Evolutionary conservation across 2,113 vertebrate species (phyloP).

Genomic region (Dascyllus trimaculatus): DNA sequence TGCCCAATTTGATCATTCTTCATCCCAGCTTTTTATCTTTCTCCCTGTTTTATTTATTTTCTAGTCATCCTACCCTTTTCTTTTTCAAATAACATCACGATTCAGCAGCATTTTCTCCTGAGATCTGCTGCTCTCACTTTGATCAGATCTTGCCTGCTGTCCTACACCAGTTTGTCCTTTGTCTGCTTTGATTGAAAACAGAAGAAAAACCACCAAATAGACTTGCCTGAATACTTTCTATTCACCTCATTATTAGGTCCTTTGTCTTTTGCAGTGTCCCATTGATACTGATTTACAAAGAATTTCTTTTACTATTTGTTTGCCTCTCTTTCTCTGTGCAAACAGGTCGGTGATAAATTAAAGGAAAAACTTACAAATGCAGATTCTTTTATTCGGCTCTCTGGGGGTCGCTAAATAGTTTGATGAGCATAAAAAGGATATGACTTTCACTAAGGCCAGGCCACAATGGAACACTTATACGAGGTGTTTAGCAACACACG

Average conservation of each 20-base stretch:
- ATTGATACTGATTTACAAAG: slow-evolving; percentile 5
- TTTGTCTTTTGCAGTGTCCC: neutral
- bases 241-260: neutral
- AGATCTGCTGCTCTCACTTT: slow-evolving; percentile 5
- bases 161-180: neutral
- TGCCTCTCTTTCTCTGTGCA: neutral
- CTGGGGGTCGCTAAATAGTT: neutral
- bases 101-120: neutral
- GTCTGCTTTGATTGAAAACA: slow-evolving; percentile 5
- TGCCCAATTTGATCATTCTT: slow-evolving; percentile 9
- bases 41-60: neutral
- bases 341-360: neutral
- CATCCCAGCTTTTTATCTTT: neutral
- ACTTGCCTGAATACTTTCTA: neutral
- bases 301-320: neutral
- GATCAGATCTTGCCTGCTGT: neutral
- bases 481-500: neutral
- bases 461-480: neutral
- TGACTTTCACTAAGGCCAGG: neutral
- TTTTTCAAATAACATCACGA: neutral
- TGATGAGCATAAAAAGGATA: neutral
- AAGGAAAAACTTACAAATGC: neutral
- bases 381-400: neutral
- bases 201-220: slow-evolving; percentile 2
- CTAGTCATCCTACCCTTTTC: neutral